Evolutionary conservation across 2,888 invertebrate species (phyloP).

Genomic region (Crossocerus cetratus): DNA sequence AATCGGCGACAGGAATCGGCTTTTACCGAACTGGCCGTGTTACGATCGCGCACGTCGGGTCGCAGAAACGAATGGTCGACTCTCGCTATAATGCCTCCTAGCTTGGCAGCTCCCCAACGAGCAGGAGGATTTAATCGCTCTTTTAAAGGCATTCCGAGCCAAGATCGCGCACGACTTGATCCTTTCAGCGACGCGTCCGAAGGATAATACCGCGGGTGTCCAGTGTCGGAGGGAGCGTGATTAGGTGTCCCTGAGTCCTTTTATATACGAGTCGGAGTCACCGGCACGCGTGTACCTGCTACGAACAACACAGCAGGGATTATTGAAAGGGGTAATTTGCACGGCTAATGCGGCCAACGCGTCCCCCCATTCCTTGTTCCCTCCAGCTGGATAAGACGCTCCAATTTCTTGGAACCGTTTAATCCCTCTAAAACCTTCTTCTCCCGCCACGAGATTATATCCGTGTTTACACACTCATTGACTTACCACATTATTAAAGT

Average conservation of each 20-base stretch:
- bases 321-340: conserved; percentile 14
- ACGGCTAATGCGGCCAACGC: conserved; percentile 6
- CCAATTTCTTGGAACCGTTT: conserved; percentile 6
- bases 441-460: too few relatives aligned
- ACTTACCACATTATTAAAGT: too few relatives aligned
- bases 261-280: conserved; percentile 6
- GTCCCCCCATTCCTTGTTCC: not conserved
- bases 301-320: not conserved
- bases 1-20: too few relatives aligned
- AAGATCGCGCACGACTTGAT: not conserved
- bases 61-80: too few relatives aligned
- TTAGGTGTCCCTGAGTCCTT: not conserved
- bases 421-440: not conserved
- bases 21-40: too few relatives aligned
- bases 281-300: conserved; percentile 7
- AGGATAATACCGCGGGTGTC: too few relatives aligned
- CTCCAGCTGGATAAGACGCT: conserved; percentile 7
- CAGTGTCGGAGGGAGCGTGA: not conserved
- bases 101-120: too few relatives aligned
- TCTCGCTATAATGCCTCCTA: too few relatives aligned
- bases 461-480: too few relatives aligned
- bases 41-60: too few relatives aligned
- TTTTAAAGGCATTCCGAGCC: not conserved
- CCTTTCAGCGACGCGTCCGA: too few relatives aligned
- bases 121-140: not conserved